Conservation (phyloP, 2,888 invertebrate genomes). For the Perithous albicinctus region DNA sequence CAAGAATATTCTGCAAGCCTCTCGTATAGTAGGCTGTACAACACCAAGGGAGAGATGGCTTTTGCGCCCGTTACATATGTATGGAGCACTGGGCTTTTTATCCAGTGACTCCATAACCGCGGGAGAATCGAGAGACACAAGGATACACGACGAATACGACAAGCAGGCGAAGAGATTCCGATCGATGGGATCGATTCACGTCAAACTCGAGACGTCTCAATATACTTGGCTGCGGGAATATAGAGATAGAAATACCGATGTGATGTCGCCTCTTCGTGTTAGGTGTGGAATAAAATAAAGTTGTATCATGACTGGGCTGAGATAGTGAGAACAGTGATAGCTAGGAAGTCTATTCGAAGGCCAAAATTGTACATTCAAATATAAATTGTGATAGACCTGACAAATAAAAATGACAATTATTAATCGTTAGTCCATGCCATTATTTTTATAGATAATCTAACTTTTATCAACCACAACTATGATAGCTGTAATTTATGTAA, state of each 20-base stretch:
- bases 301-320: not conserved
- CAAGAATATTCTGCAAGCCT: slow-evolving; percentile 22
- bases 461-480: too few species aligned
- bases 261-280: not conserved
- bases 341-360: not conserved
- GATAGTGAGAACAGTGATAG: not conserved
- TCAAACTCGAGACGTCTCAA: slow-evolving; percentile 49
- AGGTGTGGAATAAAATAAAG: not conserved
- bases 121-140: slow-evolving; percentile 7
- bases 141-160: slow-evolving; percentile 21
- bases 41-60: slow-evolving; percentile 1
- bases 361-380: too few species aligned
- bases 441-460: too few species aligned
- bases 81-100: slow-evolving; percentile 12
- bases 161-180: slow-evolving; percentile 41
- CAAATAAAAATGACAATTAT: too few species aligned
- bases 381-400: too few species aligned
- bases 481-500: too few species aligned
- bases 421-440: too few species aligned
- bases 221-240: not conserved
- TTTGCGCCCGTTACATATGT: slow-evolving; percentile 28
- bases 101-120: slow-evolving; percentile 37
- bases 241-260: not conserved
- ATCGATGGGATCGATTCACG: slow-evolving; percentile 59
- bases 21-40: not conserved